Conservation (phyloP, 2,113 vertebrate genomes). For the Pollimyrus isidori region DNA sequence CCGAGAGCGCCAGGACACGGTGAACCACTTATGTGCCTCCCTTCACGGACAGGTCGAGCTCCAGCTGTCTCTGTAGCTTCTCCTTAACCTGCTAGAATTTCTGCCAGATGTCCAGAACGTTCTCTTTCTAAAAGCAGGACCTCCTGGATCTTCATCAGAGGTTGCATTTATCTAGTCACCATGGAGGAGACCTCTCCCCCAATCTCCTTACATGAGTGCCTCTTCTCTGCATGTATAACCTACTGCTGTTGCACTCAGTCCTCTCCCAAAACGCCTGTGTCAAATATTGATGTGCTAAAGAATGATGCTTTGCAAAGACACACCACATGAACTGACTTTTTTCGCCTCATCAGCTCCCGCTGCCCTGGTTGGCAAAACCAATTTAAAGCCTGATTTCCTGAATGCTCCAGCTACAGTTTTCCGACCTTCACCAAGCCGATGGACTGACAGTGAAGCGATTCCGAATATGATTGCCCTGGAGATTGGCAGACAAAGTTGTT, state of each 20-base stretch:
- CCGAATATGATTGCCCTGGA: conserved; percentile 17
- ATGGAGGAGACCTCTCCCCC: neutral
- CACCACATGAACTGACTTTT: neutral
- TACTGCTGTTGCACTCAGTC: neutral
- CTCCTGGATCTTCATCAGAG: neutral
- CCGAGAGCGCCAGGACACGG: neutral
- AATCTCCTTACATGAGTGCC: neutral
- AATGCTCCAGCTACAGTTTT: neutral
- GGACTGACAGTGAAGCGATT: conserved; percentile 11
- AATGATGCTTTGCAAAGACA: neutral
- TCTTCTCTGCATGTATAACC: neutral
- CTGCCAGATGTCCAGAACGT: neutral
- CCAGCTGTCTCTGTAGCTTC: neutral
- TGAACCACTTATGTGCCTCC: neutral
- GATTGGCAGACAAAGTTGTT: conserved; percentile 12
- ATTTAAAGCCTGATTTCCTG: conserved; percentile 15
- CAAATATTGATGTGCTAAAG: neutral
- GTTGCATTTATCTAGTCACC: neutral
- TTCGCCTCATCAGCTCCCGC: neutral
- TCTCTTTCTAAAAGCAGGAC: neutral
- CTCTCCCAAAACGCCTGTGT: neutral
- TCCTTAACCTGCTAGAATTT: neutral
- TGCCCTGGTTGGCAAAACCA: conserved; percentile 17
- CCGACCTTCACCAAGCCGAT: conserved; percentile 18
- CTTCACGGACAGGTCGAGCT: neutral